A percentile compares a stretch with the other conserved stretches of the same genome.
Conservation (phyloP, 2,888 invertebrate species). For the Synergus laeviventris region DNA sequence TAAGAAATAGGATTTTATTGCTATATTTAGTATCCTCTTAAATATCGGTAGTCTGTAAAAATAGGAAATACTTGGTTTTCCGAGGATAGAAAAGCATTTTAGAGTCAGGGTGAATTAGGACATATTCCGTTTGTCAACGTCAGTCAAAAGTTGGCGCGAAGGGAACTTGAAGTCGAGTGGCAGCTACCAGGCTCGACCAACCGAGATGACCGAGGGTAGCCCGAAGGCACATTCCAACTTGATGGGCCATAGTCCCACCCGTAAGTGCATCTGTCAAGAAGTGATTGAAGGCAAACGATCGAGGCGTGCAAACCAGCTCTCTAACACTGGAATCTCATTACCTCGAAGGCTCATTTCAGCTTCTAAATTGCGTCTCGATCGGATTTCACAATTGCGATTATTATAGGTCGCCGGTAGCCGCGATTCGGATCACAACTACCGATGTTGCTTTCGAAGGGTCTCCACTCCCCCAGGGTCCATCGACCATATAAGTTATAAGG, state of each 20-base stretch:
- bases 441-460: slow-evolving; percentile 6
- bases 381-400: slow-evolving; percentile 70
- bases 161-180: slow-evolving; percentile 32
- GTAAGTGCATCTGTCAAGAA: slow-evolving; percentile 74
- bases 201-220: slow-evolving; percentile 57
- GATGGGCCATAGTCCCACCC: slow-evolving; percentile 66
- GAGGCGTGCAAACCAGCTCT: slow-evolving; percentile 53
- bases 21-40: no score
- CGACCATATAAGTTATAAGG: slow-evolving; percentile 49
- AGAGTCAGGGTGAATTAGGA: slow-evolving; percentile 30
- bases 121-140: slow-evolving; percentile 36
- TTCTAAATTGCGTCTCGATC: slow-evolving; percentile 71
- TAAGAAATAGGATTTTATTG: no score
- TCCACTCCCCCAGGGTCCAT: not conserved
- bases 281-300: slow-evolving; percentile 74
- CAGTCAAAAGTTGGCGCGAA: slow-evolving; percentile 32
- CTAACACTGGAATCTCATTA: slow-evolving; percentile 64
- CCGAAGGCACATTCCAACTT: slow-evolving; percentile 70
- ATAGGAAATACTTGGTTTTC: not conserved
- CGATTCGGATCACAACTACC: slow-evolving; percentile 39
- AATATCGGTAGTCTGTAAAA: not conserved
- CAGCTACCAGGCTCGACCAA: slow-evolving; percentile 37
- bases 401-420: slow-evolving; percentile 52
- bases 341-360: slow-evolving; percentile 66
- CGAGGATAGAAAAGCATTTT: not conserved